phyloP scores from a whole-genome alignment of 2,113 vertebrate species.

The Hepsetus odoe region DNA sequence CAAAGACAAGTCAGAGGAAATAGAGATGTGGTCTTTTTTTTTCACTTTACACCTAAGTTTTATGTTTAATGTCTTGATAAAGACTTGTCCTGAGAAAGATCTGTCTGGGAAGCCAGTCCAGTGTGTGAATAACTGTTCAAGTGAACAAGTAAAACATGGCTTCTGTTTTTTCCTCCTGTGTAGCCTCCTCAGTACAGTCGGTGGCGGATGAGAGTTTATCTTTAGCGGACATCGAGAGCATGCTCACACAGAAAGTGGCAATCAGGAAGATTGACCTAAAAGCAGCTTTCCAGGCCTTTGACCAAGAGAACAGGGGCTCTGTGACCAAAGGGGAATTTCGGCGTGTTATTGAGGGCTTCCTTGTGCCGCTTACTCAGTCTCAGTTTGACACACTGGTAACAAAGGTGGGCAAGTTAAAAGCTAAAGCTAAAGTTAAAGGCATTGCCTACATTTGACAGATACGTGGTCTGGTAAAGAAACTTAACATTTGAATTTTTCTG shows the following conservation, averaged over 20 bases:
- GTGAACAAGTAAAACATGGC: background rate
- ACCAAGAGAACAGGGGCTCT: conserved; percentile 53
- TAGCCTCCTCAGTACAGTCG: conserved; percentile 53
- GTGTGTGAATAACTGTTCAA: background rate
- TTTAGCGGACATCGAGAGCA: conserved; percentile 57
- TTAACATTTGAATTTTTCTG: background rate
- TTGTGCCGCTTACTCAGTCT: conserved; percentile 62
- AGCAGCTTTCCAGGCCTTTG: conserved; percentile 67
- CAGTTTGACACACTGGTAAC: conserved; percentile 69
- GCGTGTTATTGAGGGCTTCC: conserved; percentile 60
- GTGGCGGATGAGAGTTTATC: conserved; percentile 65
- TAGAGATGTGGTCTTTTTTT: too few species aligned
- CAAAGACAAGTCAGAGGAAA: too few species aligned
- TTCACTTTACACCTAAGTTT: too few species aligned
- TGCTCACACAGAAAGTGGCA: conserved; percentile 64
- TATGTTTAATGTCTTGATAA: background rate
- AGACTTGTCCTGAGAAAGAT: too few species aligned
- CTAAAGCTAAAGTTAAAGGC: too few species aligned
- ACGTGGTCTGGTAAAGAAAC: too few species aligned
- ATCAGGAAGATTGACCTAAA: conserved; percentile 66
- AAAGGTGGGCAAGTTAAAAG: conserved; percentile 59
- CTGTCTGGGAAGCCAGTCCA: too few species aligned
- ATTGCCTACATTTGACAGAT: too few species aligned
- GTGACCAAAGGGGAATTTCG: conserved; percentile 69
- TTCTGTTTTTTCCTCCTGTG: background rate